These are phyloP conservation scores for Xyliphius kryptos DNA, from an alignment of 2,113 vertebrate species.

Conservation along the genomic window DNA sequence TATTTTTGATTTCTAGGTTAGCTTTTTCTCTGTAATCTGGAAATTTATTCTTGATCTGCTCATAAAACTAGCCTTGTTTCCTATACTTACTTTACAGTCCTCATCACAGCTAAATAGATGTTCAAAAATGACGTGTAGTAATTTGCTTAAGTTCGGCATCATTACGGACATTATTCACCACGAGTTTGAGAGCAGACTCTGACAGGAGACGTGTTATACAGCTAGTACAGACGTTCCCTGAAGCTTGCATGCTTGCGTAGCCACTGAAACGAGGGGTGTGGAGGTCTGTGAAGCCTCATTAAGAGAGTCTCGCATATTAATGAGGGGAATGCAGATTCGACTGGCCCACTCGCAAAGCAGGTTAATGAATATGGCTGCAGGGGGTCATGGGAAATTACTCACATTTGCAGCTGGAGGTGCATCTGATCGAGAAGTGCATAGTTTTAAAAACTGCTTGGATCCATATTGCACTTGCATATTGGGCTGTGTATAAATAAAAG, in stretches of 20 bases:
- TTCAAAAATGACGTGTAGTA: too few relatives aligned
- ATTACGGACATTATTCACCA: conserved; percentile 22
- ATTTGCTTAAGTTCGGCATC: too few relatives aligned
- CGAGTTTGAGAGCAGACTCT: conserved; percentile 31
- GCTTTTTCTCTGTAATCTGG: too few relatives aligned
- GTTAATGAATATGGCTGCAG: conserved; percentile 50
- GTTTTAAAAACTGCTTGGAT: too few relatives aligned
- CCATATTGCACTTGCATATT: not conserved
- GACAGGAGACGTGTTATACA: conserved; percentile 30
- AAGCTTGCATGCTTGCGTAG: conserved; percentile 30
- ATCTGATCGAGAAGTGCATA: conserved; percentile 26
- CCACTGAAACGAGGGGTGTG: conserved; percentile 35
- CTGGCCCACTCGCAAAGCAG: conserved; percentile 43
- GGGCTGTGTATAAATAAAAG: too few relatives aligned
- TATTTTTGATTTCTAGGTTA: too few relatives aligned
- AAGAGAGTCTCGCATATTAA: conserved; percentile 48
- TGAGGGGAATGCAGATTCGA: conserved; percentile 39
- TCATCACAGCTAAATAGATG: too few relatives aligned
- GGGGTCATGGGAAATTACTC: conserved; percentile 51
- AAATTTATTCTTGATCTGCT: too few relatives aligned
- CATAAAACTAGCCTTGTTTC: too few relatives aligned
- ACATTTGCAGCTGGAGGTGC: conserved; percentile 38
- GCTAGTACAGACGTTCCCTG: conserved; percentile 22
- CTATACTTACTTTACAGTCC: too few relatives aligned
- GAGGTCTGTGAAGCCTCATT: conserved; percentile 51